Evolutionary conservation across 2,113 vertebrate species (phyloP).

Genomic region (Nematolebias whitei): DNA sequence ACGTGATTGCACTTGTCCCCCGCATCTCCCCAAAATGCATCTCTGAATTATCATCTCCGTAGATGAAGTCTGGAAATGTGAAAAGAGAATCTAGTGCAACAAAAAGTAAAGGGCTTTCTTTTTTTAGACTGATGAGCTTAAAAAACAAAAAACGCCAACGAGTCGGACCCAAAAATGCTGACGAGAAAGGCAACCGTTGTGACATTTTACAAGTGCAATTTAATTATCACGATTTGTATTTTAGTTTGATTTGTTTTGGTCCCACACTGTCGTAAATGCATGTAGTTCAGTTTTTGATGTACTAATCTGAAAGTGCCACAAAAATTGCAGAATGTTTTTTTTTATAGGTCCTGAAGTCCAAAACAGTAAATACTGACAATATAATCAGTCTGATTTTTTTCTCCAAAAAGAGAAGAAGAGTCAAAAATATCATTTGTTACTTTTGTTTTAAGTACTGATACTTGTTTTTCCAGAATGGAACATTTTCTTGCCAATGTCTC

Average conservation of each 20-base stretch:
- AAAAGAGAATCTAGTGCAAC: conserved; percentile 8
- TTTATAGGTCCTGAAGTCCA: too few species aligned
- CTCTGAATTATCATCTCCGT: background rate
- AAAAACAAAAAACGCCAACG: background rate
- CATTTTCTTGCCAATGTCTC: too few species aligned
- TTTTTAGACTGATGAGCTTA: background rate
- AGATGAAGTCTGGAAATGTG: conserved; percentile 9
- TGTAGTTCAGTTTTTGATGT: too few species aligned
- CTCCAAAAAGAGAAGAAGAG: too few species aligned
- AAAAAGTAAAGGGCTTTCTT: conserved; percentile 1
- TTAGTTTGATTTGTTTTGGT: background rate
- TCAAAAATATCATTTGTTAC: too few species aligned
- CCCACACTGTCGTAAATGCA: background rate
- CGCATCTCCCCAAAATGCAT: background rate
- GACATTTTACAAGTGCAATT: background rate
- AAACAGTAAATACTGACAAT: too few species aligned
- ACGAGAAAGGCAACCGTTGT: background rate
- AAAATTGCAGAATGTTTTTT: too few species aligned
- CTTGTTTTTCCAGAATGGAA: too few species aligned
- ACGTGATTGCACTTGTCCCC: conserved; percentile 54
- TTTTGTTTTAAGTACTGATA: too few species aligned
- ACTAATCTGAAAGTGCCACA: too few species aligned
- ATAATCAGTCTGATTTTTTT: too few species aligned
- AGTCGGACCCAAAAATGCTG: background rate
- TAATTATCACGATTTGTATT: background rate